Percentiles rank a stretch among this genome's conserved stretches.
phyloP scores from a whole-genome alignment of 1,140 invertebrate genomes.

The Planococcus citri region DNA sequence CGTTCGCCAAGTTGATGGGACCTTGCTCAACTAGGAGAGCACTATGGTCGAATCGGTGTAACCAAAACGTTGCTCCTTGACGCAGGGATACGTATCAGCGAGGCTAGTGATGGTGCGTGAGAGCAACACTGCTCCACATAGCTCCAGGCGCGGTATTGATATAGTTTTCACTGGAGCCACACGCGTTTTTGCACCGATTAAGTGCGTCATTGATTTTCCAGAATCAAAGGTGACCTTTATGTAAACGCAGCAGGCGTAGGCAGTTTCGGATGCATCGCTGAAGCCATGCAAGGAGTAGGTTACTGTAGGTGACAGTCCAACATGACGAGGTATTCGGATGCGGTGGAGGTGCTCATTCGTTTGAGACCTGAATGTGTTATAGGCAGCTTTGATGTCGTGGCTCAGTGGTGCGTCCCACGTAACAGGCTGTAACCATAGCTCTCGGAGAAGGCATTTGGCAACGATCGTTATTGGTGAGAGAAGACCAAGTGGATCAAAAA shows the following conservation, averaged over 20 bases:
- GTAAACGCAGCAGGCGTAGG: neutral
- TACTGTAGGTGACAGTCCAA: neutral
- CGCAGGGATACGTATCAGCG: constrained; percentile 25
- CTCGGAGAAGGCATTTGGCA: constrained; percentile 30
- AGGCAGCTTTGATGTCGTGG: constrained; percentile 23
- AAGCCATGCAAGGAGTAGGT: no score
- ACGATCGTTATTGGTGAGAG: constrained; percentile 28
- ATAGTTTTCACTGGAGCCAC: constrained; percentile 32
- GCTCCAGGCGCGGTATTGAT: constrained; percentile 33
- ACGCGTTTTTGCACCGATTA: constrained; percentile 31
- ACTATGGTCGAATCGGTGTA: constrained; percentile 32
- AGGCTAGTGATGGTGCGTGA: constrained; percentile 26
- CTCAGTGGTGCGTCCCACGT: constrained; percentile 31
- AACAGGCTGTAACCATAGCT: constrained; percentile 29
- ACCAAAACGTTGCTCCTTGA: constrained; percentile 21
- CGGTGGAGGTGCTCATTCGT: constrained; percentile 23
- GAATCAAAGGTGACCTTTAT: constrained; percentile 27
- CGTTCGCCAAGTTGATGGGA: neutral
- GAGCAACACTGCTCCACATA: constrained; percentile 32
- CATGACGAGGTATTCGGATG: neutral
- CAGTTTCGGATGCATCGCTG: no score
- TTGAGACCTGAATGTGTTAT: constrained; percentile 25
- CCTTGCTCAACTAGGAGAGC: constrained; percentile 29
- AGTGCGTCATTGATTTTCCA: constrained; percentile 26
- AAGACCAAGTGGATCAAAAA: constrained; percentile 33